Conservation (phyloP, 2,113 vertebrate species). For the Silurus asotus region DNA sequence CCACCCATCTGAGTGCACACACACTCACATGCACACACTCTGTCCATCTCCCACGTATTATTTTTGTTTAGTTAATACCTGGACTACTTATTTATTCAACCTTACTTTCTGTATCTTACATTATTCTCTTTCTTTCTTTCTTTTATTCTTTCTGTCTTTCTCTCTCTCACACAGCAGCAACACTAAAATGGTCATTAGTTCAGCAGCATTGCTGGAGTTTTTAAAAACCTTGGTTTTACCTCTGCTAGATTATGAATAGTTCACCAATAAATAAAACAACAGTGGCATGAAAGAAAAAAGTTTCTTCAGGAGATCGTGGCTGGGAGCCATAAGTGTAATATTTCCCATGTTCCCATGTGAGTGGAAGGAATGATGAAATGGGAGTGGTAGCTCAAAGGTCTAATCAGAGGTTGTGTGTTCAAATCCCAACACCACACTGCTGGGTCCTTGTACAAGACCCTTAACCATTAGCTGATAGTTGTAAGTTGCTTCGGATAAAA, state of each 20-base stretch:
- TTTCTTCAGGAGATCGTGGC: too few relatives aligned
- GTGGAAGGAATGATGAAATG: neutral
- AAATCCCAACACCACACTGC: too few relatives aligned
- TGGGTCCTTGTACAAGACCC: too few relatives aligned
- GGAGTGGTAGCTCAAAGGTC: too few relatives aligned
- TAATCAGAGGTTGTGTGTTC: too few relatives aligned
- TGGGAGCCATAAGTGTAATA: neutral
- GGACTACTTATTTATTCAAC: neutral
- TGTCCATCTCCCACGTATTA: constrained; percentile 30
- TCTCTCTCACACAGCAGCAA: neutral
- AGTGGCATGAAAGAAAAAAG: neutral
- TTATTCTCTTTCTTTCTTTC: constrained; percentile 12
- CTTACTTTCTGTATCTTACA: neutral
- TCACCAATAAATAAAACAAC: neutral
- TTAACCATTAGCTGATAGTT: too few relatives aligned
- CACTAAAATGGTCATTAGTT: neutral
- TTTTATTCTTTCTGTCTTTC: too few relatives aligned
- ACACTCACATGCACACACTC: neutral
- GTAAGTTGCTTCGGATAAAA: too few relatives aligned
- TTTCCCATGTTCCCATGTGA: neutral
- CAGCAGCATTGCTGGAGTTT: neutral
- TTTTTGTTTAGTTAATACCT: neutral
- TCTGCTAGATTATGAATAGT: neutral
- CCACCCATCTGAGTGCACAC: constrained; percentile 32
- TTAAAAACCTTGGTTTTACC: neutral